Conservation (phyloP, 2,888 invertebrate genomes). For the Ectemnius continuus region DNA sequence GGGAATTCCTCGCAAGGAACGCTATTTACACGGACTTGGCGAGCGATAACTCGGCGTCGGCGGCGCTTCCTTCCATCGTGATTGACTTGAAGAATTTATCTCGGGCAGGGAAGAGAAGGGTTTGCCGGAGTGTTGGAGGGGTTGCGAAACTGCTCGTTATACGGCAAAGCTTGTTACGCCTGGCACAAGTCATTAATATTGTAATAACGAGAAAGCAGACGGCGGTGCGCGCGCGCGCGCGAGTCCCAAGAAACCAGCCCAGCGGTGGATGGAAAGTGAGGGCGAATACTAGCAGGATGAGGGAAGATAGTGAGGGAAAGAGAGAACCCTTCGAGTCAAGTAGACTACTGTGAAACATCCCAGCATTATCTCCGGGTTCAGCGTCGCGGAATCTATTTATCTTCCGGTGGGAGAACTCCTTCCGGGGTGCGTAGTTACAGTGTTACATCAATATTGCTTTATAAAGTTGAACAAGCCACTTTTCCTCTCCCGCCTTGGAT, state of each 20-base stretch:
- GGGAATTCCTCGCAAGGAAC: too few species aligned
- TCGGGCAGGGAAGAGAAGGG: neutral
- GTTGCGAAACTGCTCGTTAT: conserved; percentile 23
- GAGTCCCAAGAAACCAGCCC: too few species aligned
- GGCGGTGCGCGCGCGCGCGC: neutral
- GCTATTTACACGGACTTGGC: too few species aligned
- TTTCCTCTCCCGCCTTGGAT: conserved; percentile 17
- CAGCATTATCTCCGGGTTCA: conserved; percentile 24
- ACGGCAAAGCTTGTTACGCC: conserved; percentile 22
- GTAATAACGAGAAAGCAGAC: conserved; percentile 18
- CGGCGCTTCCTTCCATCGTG: conserved; percentile 8
- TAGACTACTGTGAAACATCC: conserved; percentile 15
- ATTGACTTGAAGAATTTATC: conserved; percentile 13
- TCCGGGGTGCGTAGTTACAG: conserved; percentile 4
- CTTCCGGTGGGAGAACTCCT: conserved; percentile 20
- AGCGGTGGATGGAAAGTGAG: neutral
- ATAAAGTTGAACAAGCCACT: conserved; percentile 27
- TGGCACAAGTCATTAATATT: conserved; percentile 36
- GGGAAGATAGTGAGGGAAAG: conserved; percentile 6
- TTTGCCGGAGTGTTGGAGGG: neutral
- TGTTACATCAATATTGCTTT: conserved; percentile 42
- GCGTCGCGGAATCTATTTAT: conserved; percentile 36
- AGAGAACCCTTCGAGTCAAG: conserved; percentile 12
- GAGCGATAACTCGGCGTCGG: neutral
- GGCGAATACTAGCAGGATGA: neutral